Base-by-base conservation (phyloP, 37 sponge, comb jelly and placozoan genomes). In the Amphimedon queenslandica region DNA sequence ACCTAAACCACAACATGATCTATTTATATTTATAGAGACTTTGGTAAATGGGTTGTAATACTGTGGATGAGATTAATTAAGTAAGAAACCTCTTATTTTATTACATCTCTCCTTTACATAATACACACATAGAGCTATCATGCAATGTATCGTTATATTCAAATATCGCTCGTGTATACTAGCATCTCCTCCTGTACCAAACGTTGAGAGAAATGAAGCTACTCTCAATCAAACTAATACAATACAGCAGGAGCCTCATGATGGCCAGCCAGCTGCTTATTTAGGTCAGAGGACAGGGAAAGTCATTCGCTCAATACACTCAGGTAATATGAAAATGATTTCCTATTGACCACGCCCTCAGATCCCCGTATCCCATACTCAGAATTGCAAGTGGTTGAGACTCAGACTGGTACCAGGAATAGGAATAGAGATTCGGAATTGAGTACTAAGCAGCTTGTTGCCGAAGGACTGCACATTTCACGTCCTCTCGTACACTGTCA, bases 401-500 rank as follows among this genome's bases (percentile, higher is more conserved):
- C n/a, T 37, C 63, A 21, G 24, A 71, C n/a, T 40, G 67, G 39
- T 31, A 38, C 0, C 31, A 24, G 5, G 35, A 51, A 83, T 40
- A 37, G 28, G 25, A 0, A 73, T 86, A 40, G 35, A 21, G 0
- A 1, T 10, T 55, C 31, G 32, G 39, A 70, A 90, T 69, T n/a
- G 58, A 43, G 65, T 71, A 6, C n/a, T n/a, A n/a, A n/a, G n/a
- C n/a, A n/a, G n/a, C n/a, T n/a, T n/a, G n/a, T n/a, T n/a, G 88
- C 82, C 2, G 92, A 91, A 38, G 57, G 34, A 18, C 80, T 91
- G 10, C 74, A 88, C 73, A 83, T 78, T 51, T 70, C 76, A 23
- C 35, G 92, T 40, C 92, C 92, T 1, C 84, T 91, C 3, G 76
- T 82, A 1, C 92, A 91, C 53, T 40, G 91, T 90, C 58, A 75